Base-by-base conservation (phyloP, 2,888 invertebrate species). In the Protophormia terraenovae region DNA sequence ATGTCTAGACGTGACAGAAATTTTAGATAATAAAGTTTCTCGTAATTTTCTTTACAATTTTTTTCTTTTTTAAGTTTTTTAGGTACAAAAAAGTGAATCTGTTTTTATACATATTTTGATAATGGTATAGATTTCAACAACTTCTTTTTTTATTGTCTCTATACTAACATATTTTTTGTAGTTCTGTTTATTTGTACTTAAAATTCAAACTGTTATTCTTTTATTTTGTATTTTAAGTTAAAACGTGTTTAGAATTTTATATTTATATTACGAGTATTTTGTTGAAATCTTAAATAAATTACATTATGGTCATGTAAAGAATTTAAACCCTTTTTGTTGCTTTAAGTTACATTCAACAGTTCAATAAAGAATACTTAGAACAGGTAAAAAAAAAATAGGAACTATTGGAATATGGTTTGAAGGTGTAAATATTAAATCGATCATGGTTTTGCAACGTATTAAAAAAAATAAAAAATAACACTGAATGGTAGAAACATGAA, bases 1-100 rank as follows among this genome's bases (percentile, higher is more conserved):
- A 92, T 91, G 91, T 92, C 91, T 92, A 92, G 92, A 92, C 92
- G 92, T 92, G 92, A 92, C 91, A 89, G 88, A 89, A 90, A 92
- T 92, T 90, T 88, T 89, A 27, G 89, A 91, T 90, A 87, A 87
- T 86, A 79, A 78, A 29, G 19, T 77, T 58, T 66, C 32, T 24
- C 14, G 29, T 32, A 16, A 19, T 8, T 24, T 53, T 22, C n/a
- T 45, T 4, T 27, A 16, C 6, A 27, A 16, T 55, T 35, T 10
- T 38, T 16, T 72, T 29, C 12, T n/a, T 27, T 24, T 50, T n/a
- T n/a, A n/a, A n/a, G 0, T 41, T 45, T 35, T n/a, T n/a, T n/a
- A n/a, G n/a, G 12, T 4, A 24, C 12, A 32, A 19, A 38, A 32
- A 64, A 79, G 47, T 66, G 62, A 83, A 80, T 84, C 78, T 55